A percentile compares a stretch with the other conserved stretches of the same genome.
Evolutionary conservation across 2,888 invertebrate genomes (phyloP).

Genomic region (Vanessa cardui): DNA sequence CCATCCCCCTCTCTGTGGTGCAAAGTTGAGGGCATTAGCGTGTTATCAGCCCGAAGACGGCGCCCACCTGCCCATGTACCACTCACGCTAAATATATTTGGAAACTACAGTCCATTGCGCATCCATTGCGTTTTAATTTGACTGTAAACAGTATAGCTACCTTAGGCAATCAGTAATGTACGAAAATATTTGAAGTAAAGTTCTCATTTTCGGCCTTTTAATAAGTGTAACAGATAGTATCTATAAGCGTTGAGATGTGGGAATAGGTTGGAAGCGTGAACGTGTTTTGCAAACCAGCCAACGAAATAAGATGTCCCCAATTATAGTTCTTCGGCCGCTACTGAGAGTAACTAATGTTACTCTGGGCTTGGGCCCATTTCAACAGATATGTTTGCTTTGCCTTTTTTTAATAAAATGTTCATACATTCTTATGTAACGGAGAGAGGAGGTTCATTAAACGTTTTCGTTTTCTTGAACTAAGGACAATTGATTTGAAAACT

Average conservation of each 20-base stretch:
- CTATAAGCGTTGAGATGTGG: constrained; percentile 82
- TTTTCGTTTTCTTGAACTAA: no score
- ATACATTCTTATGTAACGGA: no score
- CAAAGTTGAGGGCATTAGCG: constrained; percentile 83
- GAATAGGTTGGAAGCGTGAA: constrained; percentile 81
- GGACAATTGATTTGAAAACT: no score
- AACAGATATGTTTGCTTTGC: not conserved
- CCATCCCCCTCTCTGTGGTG: constrained; percentile 70
- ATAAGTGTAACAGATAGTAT: constrained; percentile 79
- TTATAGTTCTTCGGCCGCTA: constrained; percentile 77
- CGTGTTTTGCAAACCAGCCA: constrained; percentile 81
- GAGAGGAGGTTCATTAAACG: no score
- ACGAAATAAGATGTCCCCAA: constrained; percentile 80
- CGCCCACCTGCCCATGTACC: constrained; percentile 75
- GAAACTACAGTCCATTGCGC: constrained; percentile 4
- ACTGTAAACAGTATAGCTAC: not conserved
- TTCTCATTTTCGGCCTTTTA: constrained; percentile 45
- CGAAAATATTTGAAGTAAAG: constrained; percentile 33
- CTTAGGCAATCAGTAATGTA: constrained; percentile 53
- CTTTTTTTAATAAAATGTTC: not conserved
- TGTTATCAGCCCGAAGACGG: constrained; percentile 82
- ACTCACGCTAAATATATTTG: constrained; percentile 32
- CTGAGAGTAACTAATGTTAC: constrained; percentile 76
- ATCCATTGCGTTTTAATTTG: constrained; percentile 27
- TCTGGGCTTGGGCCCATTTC: constrained; percentile 43